A percentile compares a stretch with the other conserved stretches of the same genome.
Evolutionary conservation across 2,888 invertebrate species (phyloP).

Genomic region (Tetragonisca angustula): DNA sequence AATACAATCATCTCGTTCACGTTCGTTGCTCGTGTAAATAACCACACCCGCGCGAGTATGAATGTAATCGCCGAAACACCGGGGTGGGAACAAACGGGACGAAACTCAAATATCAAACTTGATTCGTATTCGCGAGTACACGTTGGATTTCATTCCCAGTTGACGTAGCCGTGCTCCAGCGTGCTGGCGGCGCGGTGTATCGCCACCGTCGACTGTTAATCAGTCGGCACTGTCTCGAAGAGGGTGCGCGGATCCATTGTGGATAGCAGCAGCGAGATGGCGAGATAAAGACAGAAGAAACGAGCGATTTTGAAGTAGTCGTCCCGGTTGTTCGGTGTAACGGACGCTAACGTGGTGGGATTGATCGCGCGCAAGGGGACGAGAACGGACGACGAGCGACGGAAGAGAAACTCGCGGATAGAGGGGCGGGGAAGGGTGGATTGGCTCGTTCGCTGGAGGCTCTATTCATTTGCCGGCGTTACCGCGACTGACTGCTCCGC

Average conservation of each 20-base stretch:
- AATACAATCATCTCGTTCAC: too few species aligned
- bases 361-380: constrained; percentile 39
- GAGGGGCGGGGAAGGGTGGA: constrained; percentile 13
- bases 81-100: too few species aligned
- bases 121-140: too few species aligned
- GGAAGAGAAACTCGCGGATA: constrained; percentile 41
- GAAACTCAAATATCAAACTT: too few species aligned
- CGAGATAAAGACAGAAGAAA: background rate
- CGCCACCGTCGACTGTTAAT: constrained; percentile 5
- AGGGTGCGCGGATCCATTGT: constrained; percentile 6
- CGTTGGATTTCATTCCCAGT: too few species aligned
- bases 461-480: constrained; percentile 76
- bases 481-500: constrained; percentile 72
- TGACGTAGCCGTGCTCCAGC: background rate
- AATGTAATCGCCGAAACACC: too few species aligned
- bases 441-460: constrained; percentile 50
- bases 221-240: background rate
- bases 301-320: constrained; percentile 47
- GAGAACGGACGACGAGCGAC: constrained; percentile 44
- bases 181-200: background rate
- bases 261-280: background rate
- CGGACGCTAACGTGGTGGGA: constrained; percentile 3
- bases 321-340: constrained; percentile 10
- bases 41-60: too few species aligned
- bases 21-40: too few species aligned